These are phyloP conservation scores for Halocynthia roretzi DNA, from an alignment of 23 tunicate species.

Conservation along the genomic window DNA sequence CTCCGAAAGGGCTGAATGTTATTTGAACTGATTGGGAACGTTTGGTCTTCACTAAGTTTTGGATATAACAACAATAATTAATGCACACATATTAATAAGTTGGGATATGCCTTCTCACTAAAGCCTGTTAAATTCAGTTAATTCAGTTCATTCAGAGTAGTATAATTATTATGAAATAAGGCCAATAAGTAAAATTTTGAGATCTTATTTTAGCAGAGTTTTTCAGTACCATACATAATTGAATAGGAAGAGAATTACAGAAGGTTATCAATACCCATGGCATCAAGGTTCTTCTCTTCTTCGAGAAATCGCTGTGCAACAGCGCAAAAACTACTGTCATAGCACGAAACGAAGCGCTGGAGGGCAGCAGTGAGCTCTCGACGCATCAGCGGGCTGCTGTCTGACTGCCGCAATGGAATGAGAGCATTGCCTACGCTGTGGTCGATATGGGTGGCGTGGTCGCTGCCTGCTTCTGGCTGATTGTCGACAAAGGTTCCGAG, in stretches of 20 bases:
- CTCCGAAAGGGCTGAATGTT: constrained; percentile 6
- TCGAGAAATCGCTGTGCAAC: constrained; percentile 73
- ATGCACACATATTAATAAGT: no score
- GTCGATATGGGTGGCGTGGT: constrained; percentile 81
- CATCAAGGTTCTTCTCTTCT: constrained; percentile 40
- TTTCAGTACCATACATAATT: no score
- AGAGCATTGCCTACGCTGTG: constrained; percentile 79
- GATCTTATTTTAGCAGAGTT: no score
- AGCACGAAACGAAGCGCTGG: constrained; percentile 73
- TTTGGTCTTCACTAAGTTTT: no score
- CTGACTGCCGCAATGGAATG: constrained; percentile 36
- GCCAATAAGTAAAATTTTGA: no score
- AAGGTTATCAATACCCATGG: not conserved
- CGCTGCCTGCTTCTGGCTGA: constrained; percentile 77
- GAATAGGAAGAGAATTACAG: no score
- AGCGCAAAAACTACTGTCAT: constrained; percentile 77
- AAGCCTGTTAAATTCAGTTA: no score
- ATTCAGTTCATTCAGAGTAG: no score
- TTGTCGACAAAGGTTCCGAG: constrained; percentile 90
- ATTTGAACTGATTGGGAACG: not conserved
- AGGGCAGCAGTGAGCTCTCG: constrained; percentile 73
- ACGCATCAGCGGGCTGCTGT: constrained; percentile 76
- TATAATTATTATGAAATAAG: no score
- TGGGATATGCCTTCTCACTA: no score
- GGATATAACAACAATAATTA: no score